Evolutionary conservation across 2,113 vertebrate species (phyloP), one percentile per base, ranked within the genome.

Genomic region (Corythaeola cristata): DNA sequence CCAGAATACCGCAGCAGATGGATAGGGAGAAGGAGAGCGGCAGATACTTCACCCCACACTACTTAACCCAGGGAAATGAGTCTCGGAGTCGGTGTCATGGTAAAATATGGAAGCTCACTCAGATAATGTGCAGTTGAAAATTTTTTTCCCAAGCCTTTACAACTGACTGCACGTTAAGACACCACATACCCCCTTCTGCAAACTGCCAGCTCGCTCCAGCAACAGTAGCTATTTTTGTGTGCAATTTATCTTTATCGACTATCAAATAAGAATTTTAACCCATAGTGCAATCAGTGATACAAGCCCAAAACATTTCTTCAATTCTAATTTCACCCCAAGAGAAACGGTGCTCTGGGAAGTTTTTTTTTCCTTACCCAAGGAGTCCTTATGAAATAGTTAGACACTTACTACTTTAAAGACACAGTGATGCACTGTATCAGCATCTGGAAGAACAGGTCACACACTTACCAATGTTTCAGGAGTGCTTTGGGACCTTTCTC

Each of bases 71-170:
- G 89, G 96, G 96, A 96, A 97, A 96, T 94, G 94, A 93, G 97
- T 95, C 97, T 97, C 89, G 8, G 83, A 95, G 87, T 86, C 18
- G 82, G 94, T 98, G 98, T 98, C 98, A 97, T 5, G 69, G 96
- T 98, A 98, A 98, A 98, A 98, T 97, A 98, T 98, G 98, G 97
- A 98, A 88, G 93, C 96, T 95, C 97, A 91, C 96, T 95, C 96
- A 33, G 95, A 97, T 97, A 97, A 98, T 97, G 94, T 88, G 89
- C 87, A 77, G 74, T 73, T 89, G 75, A 85, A 83, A 89, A 81
- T 97, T 95, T 95, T 91, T 81, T 82, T 55, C 52, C 75, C 37
- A 4, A 44, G 86, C 66, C 90, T 95, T 66, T 94, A 53, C 81
- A 88, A 93, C 37, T 59, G 80, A 7, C 89, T 94, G 96, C 89